phyloP scores from a whole-genome alignment of 2,797 vertebrate genomes.

The Parambassis ranga region DNA sequence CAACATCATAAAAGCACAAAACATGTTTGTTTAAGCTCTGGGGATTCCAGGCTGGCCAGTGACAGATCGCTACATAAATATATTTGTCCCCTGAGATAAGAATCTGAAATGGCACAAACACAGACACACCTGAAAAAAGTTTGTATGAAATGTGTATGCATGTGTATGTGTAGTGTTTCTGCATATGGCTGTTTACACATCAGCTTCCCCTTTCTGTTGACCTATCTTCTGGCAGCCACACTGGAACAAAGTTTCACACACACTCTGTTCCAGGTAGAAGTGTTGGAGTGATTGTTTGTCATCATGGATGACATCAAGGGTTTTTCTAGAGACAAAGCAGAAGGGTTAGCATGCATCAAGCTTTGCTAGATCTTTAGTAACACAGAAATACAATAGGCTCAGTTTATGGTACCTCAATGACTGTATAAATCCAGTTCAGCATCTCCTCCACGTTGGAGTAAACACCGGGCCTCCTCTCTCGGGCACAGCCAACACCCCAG shows the following conservation, averaged over 20 bases:
- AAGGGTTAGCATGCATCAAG: no score
- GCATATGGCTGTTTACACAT: slow-evolving; percentile 8
- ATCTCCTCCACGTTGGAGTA: slow-evolving; percentile 84
- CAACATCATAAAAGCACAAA: not conserved
- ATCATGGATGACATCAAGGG: slow-evolving; percentile 37
- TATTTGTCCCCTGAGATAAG: slow-evolving; percentile 51
- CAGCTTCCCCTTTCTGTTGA: not conserved
- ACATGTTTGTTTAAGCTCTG: not conserved
- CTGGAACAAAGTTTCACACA: slow-evolving; percentile 7
- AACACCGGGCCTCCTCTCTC: slow-evolving; percentile 81
- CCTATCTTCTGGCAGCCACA: not conserved
- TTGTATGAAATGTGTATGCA: not conserved
- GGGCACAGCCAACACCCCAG: slow-evolving; percentile 92
- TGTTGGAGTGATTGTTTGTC: not conserved
- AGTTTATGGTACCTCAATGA: slow-evolving; percentile 78
- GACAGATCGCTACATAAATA: not conserved
- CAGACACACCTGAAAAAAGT: slow-evolving; percentile 12
- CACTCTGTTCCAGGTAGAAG: not conserved
- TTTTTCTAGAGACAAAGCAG: slow-evolving; percentile 54
- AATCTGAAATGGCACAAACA: slow-evolving; percentile 41
- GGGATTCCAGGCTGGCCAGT: not conserved
- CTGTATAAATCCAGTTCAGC: slow-evolving; percentile 85
- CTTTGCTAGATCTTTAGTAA: no score
- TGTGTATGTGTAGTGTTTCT: not conserved
- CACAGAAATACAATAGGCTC: not conserved